Base-by-base conservation (phyloP, 2,888 invertebrate species). In the Graphium colonna region DNA sequence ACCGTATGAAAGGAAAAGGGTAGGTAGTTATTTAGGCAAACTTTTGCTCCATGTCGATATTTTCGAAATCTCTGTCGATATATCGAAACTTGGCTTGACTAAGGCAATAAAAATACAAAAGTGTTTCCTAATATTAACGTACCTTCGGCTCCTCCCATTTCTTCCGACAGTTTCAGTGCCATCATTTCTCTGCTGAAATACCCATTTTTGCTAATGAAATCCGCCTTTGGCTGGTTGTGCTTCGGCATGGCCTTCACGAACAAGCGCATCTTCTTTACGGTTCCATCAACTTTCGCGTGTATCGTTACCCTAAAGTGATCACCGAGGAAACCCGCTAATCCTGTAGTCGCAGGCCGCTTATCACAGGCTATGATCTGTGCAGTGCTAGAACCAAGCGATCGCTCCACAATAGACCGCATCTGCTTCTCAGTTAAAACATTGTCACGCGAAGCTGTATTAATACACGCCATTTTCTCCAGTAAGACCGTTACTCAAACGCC, bases 161-260 rank as follows among this genome's bases (percentile, higher is more conserved):
- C 73, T 8, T 79, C 79, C 36, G 84, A 60, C 44, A 86, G 47
- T 47, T 71, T 56, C 47, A 75, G 79, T 65, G 82, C 68, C n/a
- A 78, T 48, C 57, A 61, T 65, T 57, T 88, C 88, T n/a, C 81
- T 66, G 48, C 62, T 66, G 49, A 69, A 82, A 58, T 68, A 85
- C 40, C 77, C 63, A 39, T 67, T 61, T 2, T 66, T 63, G 0
- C 67, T 51, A 1, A 88, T 83, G 46, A 79, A 79, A 0, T 77
- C 69, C 0, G 77, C 75, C 57, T 87, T 87, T 1, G 77, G 75
- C 44, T 71, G 60, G 52, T 87, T 85, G 3, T 39, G 53, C 1
- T 61, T 40, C 10, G 87, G 84, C 8, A 86, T 21, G 8, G 69
- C 63, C 61, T 86, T 87, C n/a, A 84, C 63, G 48, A 87, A 87